Evolutionary conservation across 2,113 vertebrate genomes (phyloP).

Genomic region (Tamias sibiricus): DNA sequence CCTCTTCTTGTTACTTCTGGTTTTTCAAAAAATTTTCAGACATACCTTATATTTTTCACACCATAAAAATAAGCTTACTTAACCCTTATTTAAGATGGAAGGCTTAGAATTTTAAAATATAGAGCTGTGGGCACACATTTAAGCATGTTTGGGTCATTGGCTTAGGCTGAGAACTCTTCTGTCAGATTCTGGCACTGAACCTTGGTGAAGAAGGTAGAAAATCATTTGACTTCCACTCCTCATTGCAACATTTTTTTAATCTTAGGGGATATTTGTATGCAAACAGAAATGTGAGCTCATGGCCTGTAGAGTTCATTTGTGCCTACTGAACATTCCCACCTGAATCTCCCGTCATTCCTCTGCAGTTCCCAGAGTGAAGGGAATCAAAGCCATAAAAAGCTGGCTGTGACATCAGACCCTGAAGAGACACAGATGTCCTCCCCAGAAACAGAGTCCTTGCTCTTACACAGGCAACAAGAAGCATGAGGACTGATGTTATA

Average conservation of each 20-base stretch:
- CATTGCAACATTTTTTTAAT: slow-evolving; percentile 45
- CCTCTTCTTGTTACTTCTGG: not conserved
- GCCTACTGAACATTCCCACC: slow-evolving; percentile 57
- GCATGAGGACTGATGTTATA: slow-evolving; percentile 20
- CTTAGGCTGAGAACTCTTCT: not conserved
- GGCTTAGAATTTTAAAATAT: slow-evolving; percentile 46
- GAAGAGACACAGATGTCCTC: slow-evolving; percentile 70
- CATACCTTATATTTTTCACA: slow-evolving; percentile 8
- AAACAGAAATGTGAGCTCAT: slow-evolving; percentile 46
- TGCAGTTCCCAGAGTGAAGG: slow-evolving; percentile 20
- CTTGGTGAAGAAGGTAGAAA: slow-evolving; percentile 9
- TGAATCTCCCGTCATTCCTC: slow-evolving; percentile 55
- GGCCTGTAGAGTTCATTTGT: slow-evolving; percentile 62
- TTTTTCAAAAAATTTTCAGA: slow-evolving; percentile 2
- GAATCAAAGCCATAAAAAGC: not conserved
- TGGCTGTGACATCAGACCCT: slow-evolving; percentile 17
- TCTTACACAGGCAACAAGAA: not conserved
- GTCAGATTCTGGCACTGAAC: not conserved
- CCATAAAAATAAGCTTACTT: not conserved
- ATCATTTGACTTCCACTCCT: not conserved
- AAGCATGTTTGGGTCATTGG: not conserved
- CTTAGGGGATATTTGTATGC: slow-evolving; percentile 61
- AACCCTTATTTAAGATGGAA: slow-evolving; percentile 2
- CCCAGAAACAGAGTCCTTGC: slow-evolving; percentile 58
- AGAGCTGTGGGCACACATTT: not conserved